Evolutionary conservation across 2,797 vertebrate species (phyloP).

Genomic region (Allobates femoralis): DNA sequence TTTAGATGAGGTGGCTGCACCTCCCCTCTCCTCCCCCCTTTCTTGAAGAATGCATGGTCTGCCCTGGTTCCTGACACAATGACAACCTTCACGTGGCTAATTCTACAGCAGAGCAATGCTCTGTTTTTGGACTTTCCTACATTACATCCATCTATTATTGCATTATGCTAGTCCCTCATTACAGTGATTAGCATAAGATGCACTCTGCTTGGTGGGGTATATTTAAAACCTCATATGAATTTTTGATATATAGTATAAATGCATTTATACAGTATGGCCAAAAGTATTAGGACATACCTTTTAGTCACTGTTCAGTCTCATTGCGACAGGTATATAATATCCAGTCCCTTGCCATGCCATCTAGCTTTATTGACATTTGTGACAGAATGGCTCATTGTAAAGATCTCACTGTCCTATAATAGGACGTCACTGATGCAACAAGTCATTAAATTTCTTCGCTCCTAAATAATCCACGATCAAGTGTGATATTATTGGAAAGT

Average conservation of each 20-base stretch:
- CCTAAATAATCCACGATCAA: no score
- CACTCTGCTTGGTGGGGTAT: background rate
- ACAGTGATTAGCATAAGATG: background rate
- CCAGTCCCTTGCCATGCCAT: no score
- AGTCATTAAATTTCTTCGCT: no score
- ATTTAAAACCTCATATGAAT: no score
- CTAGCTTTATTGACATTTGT: no score
- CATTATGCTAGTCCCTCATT: slow-evolving; percentile 11
- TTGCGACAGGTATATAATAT: no score
- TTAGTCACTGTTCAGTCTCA: no score
- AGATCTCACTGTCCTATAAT: no score
- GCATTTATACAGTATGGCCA: background rate
- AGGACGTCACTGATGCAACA: no score
- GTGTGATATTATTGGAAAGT: no score
- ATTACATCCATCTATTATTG: background rate
- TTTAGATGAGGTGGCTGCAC: slow-evolving; percentile 22
- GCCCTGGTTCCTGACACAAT: slow-evolving; percentile 18
- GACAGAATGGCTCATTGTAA: no score
- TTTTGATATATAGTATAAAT: background rate
- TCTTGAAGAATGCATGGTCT: background rate
- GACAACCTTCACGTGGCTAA: slow-evolving; percentile 25
- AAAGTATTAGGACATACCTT: no score
- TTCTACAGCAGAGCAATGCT: slow-evolving; percentile 3
- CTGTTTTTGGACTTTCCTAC: background rate
- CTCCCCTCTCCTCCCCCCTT: background rate